Conservation (phyloP, 2,797 vertebrate genomes). For the Dipus sagitta region DNA sequence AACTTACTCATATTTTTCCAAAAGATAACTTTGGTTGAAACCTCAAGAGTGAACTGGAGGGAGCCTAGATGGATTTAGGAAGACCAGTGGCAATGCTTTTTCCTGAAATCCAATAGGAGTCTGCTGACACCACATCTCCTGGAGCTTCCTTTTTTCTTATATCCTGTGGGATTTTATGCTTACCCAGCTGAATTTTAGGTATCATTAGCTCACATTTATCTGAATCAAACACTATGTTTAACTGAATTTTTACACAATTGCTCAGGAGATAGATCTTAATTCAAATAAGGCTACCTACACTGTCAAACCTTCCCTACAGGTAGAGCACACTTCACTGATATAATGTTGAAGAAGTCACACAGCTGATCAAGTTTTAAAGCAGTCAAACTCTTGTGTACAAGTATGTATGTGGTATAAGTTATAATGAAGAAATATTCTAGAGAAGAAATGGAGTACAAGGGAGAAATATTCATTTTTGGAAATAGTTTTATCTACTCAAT, state of each 20-base stretch:
- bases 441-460: neutral
- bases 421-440: neutral
- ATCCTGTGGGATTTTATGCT: neutral
- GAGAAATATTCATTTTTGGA: neutral
- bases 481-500: neutral
- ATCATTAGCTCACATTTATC: neutral
- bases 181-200: slow-evolving; percentile 22
- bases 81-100: neutral
- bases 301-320: neutral
- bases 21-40: neutral
- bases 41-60: neutral
- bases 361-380: neutral
- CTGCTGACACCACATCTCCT: neutral
- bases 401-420: neutral
- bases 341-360: neutral
- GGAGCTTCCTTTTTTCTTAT: neutral
- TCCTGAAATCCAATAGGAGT: fast-evolving
- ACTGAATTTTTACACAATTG: slow-evolving; percentile 14
- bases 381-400: neutral
- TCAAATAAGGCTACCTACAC: neutral
- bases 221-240: slow-evolving; percentile 18
- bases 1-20: neutral
- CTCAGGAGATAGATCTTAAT: neutral
- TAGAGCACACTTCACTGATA: neutral
- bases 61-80: neutral